These are phyloP conservation scores for Agriopis leucophaearia DNA, from an alignment of 2,888 invertebrate genomes.

Conservation along the genomic window DNA sequence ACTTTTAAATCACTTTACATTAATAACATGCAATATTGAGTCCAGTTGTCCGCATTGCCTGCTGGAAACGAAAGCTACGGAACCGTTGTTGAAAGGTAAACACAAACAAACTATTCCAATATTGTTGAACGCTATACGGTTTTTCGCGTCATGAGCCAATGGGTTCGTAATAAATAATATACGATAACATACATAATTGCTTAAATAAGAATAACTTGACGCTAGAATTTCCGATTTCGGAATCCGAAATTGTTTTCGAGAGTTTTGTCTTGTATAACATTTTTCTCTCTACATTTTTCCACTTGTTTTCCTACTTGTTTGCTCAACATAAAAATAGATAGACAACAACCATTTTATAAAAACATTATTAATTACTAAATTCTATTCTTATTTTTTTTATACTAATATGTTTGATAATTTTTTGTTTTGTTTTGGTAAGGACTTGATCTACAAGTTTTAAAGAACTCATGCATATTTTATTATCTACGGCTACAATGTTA, in stretches of 20 bases:
- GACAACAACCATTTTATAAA: too few relatives aligned
- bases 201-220: slow-evolving; percentile 49
- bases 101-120: slow-evolving; percentile 74
- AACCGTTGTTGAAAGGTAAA: slow-evolving; percentile 65
- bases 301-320: too few relatives aligned
- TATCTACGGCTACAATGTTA: background rate
- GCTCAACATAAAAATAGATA: too few relatives aligned
- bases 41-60: slow-evolving; percentile 36
- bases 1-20: background rate
- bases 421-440: too few relatives aligned
- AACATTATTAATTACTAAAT: too few relatives aligned
- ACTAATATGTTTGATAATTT: too few relatives aligned
- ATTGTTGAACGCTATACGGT: slow-evolving; percentile 66
- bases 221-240: slow-evolving; percentile 48
- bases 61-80: slow-evolving; percentile 58
- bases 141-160: slow-evolving; percentile 62
- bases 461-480: too few relatives aligned
- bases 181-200: slow-evolving; percentile 46
- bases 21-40: background rate
- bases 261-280: background rate
- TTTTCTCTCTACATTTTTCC: background rate
- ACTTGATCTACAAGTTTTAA: too few relatives aligned
- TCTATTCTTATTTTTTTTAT: too few relatives aligned
- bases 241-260: slow-evolving; percentile 39
- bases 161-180: slow-evolving; percentile 68